Percentiles rank a stretch among this genome's conserved stretches.
Evolutionary conservation across 1,140 invertebrate genomes (phyloP).

Genomic region (Drosophila lacertosa): DNA sequence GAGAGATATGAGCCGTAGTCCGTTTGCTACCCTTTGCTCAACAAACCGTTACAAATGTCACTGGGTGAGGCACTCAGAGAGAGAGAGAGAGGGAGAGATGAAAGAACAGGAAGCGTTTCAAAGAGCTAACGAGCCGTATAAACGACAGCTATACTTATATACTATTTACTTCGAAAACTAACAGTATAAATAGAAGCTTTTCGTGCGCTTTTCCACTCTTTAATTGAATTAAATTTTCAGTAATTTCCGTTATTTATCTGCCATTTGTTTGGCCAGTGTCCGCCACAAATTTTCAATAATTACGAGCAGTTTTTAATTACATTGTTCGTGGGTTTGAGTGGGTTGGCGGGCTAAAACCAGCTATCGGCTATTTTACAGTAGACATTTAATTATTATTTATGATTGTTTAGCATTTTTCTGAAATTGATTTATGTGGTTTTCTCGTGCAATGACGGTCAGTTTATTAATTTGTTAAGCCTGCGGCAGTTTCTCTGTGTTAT

Average conservation of each 20-base stretch:
- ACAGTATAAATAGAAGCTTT: neutral
- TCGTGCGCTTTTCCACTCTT: conserved; percentile 17
- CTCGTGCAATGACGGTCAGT: conserved; percentile 56
- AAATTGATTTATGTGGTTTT: conserved; percentile 79
- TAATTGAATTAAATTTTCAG: conserved; percentile 61
- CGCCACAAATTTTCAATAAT: conserved; percentile 76
- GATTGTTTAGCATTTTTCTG: conserved; percentile 72
- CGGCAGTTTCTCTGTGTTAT: conserved; percentile 54
- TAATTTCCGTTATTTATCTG: conserved; percentile 52
- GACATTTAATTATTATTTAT: conserved; percentile 79
- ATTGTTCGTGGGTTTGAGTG: neutral
- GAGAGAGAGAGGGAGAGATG: neutral
- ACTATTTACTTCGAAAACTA: neutral
- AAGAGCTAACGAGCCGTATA: conserved; percentile 66
- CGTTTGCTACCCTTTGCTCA: conserved; percentile 65
- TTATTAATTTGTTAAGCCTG: conserved; percentile 79
- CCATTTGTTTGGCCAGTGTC: conserved; percentile 58
- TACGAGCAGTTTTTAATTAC: conserved; percentile 71
- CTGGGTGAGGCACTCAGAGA: neutral
- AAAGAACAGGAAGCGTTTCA: conserved; percentile 45
- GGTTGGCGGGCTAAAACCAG: neutral
- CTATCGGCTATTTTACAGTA: conserved; percentile 38
- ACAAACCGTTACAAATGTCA: conserved; percentile 67
- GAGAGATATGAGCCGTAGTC: conserved; percentile 13
- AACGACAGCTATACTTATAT: conserved; percentile 17